phyloP scores from a whole-genome alignment of 2,113 vertebrate genomes.

The Carlito syrichta region DNA sequence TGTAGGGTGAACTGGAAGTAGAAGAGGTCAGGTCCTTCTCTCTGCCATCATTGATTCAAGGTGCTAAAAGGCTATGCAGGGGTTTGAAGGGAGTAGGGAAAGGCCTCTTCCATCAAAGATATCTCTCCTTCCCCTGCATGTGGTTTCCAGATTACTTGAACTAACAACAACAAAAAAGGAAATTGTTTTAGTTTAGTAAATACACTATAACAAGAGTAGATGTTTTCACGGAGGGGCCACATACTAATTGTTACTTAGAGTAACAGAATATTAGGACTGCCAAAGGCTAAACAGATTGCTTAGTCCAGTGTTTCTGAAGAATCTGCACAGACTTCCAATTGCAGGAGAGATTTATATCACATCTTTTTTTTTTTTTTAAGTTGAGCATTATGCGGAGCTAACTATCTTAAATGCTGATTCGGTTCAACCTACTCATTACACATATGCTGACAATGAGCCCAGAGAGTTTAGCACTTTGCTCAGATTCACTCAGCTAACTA shows the following conservation, averaged over 20 bases:
- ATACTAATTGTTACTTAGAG: background rate
- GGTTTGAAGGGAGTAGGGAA: background rate
- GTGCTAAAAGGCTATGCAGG: background rate
- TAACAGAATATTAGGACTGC: background rate
- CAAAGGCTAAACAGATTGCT: background rate
- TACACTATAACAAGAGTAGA: background rate
- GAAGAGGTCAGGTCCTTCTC: background rate
- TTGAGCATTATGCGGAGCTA: background rate
- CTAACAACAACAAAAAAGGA: too few species aligned
- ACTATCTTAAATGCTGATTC: background rate
- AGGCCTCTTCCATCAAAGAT: background rate
- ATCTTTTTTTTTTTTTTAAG: background rate
- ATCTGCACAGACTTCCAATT: background rate
- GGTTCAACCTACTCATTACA: background rate
- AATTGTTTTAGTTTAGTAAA: slow-evolving; percentile 21
- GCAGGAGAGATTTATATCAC: background rate
- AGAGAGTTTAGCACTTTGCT: background rate
- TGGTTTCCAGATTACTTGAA: background rate
- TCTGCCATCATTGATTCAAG: background rate
- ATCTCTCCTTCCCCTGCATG: background rate
- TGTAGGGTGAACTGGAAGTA: background rate
- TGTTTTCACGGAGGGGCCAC: background rate
- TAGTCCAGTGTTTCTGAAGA: background rate
- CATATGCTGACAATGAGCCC: background rate
- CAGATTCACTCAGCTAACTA: background rate